These are phyloP conservation scores for Abscondita cerata DNA, from an alignment of 2,888 invertebrate genomes.

Conservation along the genomic window DNA sequence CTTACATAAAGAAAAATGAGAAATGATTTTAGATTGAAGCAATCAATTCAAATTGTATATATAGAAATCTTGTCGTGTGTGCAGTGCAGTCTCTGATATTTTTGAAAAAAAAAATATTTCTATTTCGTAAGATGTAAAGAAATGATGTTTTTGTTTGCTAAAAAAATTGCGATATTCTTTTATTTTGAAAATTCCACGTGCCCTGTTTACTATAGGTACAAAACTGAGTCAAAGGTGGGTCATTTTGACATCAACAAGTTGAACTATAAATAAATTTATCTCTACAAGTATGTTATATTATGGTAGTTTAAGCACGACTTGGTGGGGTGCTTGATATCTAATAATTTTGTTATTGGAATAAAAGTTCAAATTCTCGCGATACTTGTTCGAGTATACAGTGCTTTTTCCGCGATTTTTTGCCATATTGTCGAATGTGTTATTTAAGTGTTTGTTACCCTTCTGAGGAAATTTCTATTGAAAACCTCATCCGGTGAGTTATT, in stretches of 20 bases:
- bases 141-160: too few species aligned
- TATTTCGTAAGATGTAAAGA: too few species aligned
- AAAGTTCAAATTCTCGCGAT: slow-evolving; percentile 33
- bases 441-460: slow-evolving; percentile 17
- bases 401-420: slow-evolving; percentile 28
- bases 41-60: too few species aligned
- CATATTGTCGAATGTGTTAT: slow-evolving; percentile 24
- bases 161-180: too few species aligned
- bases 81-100: too few species aligned
- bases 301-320: slow-evolving; percentile 29
- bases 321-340: slow-evolving; percentile 31
- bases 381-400: slow-evolving; percentile 24
- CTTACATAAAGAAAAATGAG: too few species aligned
- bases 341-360: slow-evolving; percentile 35
- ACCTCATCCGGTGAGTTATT: slow-evolving; percentile 22
- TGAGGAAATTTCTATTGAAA: slow-evolving; percentile 20
- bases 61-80: too few species aligned
- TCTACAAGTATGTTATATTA: slow-evolving; percentile 28
- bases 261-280: slow-evolving; percentile 36
- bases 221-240: slow-evolving; percentile 35
- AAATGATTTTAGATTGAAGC: too few species aligned
- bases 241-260: slow-evolving; percentile 35
- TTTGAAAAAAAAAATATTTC: too few species aligned
- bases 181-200: slow-evolving; percentile 19
- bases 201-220: slow-evolving; percentile 29